phyloP scores from a whole-genome alignment of 2,113 vertebrate genomes.

The Podarcis muralis region DNA sequence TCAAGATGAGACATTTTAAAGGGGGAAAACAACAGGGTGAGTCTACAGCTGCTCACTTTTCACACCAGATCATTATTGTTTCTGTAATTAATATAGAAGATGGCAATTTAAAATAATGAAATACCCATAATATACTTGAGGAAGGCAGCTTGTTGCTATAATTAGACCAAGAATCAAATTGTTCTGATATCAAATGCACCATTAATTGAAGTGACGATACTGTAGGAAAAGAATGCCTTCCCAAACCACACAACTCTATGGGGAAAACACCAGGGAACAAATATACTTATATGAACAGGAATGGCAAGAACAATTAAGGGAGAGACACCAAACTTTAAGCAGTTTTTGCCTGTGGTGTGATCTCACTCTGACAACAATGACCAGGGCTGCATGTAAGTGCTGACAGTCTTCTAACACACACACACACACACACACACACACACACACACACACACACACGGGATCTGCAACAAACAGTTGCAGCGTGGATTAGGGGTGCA shows the following conservation, averaged over 20 bases:
- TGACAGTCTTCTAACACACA: not conserved
- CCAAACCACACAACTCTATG: conserved; percentile 65
- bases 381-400: not conserved
- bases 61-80: conserved; percentile 72
- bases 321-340: not conserved
- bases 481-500: not conserved
- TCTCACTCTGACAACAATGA: not conserved
- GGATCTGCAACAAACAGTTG: not conserved
- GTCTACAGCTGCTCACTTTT: conserved; percentile 73
- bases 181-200: conserved; percentile 77
- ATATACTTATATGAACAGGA: conserved; percentile 22
- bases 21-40: conserved; percentile 6
- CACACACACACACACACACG: not conserved
- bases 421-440: not conserved
- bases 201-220: conserved; percentile 70
- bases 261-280: conserved; percentile 50
- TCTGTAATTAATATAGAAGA: conserved; percentile 79
- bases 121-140: conserved; percentile 72
- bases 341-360: not conserved
- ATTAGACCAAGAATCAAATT: conserved; percentile 79
- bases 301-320: not conserved
- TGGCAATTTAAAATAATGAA: conserved; percentile 80
- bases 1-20: conserved; percentile 72
- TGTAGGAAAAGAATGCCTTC: conserved; percentile 58
- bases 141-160: conserved; percentile 79